Base-by-base conservation (phyloP, 2,113 vertebrate species). In the Scomber colias region DNA sequence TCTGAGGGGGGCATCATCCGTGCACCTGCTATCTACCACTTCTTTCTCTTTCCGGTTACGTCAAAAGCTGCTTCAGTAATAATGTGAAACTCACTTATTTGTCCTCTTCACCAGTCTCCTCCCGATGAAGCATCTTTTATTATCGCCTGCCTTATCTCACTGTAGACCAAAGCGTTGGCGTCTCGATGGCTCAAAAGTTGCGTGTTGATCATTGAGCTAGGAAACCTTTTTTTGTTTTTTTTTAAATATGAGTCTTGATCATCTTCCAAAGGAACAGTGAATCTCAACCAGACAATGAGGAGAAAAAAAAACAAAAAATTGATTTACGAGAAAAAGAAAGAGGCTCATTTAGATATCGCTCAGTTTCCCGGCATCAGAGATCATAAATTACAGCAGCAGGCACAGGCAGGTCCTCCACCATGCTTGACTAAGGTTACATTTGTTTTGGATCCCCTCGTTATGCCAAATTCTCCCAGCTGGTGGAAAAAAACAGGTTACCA, bases 381-480 rank as follows among this genome's bases (percentile, higher is more conserved):
- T 59, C 0, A 46, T 11, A n/a, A 11, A 44, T 62, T 31, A 45
- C 16, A 72, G 55, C 27, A 56, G 16, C 60, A 48, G 19, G 66
- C 17, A 30, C n/a, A 24, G 51, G 10, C 73, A 53, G 21, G 19
- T 50, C 44, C 61, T 5, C 53, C 63, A 8, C 53, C 63, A 17
- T 16, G 55, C 67, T 71, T 64, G 17, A 51, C 50, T 69, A 10
- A 27, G 24, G 55, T 55, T 72, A 16, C 40, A 50, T 54, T 60
- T 48, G 35, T 62, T 66, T 50, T 11, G 8, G 46, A 13, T 64
- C 17, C 11, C 45, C 7, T 2, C 70, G 40, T 27, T 27, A 63
- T 30, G 59, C 16, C 44, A 64, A 30, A 63, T 63, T 67, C n/a
- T 68, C 5, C 45, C 15, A 21, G 3, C 11, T n/a, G 3, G 15